These are phyloP conservation scores for Channa maculata DNA, from an alignment of 2,113 vertebrate genomes.

Conservation along the genomic window DNA sequence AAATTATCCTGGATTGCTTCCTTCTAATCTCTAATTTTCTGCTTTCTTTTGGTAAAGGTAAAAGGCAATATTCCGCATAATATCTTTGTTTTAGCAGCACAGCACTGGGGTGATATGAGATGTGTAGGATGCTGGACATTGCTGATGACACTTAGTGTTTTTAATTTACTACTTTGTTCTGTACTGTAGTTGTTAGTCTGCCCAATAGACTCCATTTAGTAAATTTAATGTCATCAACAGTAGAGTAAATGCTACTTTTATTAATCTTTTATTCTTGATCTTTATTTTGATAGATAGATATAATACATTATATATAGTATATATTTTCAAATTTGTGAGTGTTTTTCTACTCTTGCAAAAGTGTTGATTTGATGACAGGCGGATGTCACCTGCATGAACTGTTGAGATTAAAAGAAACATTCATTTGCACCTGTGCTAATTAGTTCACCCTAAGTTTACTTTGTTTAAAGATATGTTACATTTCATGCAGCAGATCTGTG, in stretches of 20 bases:
- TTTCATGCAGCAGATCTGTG: too few species aligned
- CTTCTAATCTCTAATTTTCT: not conserved
- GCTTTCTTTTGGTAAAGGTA: conserved; percentile 2
- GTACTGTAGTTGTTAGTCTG: conserved; percentile 18
- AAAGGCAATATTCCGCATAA: conserved; percentile 3
- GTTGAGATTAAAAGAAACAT: too few species aligned
- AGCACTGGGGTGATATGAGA: conserved; percentile 19
- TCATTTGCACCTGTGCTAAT: too few species aligned
- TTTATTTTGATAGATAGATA: not conserved
- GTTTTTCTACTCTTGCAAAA: not conserved
- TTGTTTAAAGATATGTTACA: too few species aligned
- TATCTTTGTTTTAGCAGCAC: conserved; percentile 7
- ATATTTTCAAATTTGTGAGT: too few species aligned
- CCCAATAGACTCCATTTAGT: conserved; percentile 14
- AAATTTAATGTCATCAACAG: conserved; percentile 6
- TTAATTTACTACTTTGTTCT: conserved; percentile 25
- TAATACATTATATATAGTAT: too few species aligned
- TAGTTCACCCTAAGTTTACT: too few species aligned
- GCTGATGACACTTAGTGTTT: not conserved
- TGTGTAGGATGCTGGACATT: conserved; percentile 10
- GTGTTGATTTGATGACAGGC: not conserved
- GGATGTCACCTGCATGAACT: not conserved
- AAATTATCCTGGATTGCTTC: not conserved
- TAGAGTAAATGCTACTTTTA: not conserved
- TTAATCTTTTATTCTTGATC: not conserved